A percentile compares a stretch with the other conserved stretches of the same genome.
Conservation (phyloP, 2,888 invertebrate genomes). For the Ochropleura leucogaster region DNA sequence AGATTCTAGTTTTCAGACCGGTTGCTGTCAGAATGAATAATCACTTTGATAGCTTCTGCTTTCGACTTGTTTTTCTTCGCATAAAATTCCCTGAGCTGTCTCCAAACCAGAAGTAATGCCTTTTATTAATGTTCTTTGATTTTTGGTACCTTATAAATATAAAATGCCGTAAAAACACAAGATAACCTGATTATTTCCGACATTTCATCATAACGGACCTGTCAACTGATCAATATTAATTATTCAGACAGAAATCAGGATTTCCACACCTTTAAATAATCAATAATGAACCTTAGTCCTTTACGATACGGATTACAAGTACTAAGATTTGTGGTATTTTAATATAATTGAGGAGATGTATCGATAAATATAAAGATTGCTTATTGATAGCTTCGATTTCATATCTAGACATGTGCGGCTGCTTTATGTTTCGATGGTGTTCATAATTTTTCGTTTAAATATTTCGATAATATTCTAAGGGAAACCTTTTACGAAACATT, state of each 20-base stretch:
- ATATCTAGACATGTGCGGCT: slow-evolving; percentile 54
- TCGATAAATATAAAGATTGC: slow-evolving; percentile 67
- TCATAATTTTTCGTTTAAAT: slow-evolving; percentile 54
- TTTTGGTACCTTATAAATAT: slow-evolving; percentile 11
- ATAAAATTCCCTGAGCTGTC: slow-evolving; percentile 35
- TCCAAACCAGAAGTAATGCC: not conserved
- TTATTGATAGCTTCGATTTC: slow-evolving; percentile 71
- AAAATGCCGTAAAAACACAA: slow-evolving; percentile 18
- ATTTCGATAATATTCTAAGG: slow-evolving; percentile 35
- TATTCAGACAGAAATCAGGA: slow-evolving; percentile 62
- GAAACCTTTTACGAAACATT: not conserved
- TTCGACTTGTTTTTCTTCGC: slow-evolving; percentile 42
- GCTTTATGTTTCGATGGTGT: slow-evolving; percentile 46
- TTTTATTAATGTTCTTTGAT: not conserved
- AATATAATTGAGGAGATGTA: slow-evolving; percentile 55
- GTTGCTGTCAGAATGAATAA: slow-evolving; percentile 37
- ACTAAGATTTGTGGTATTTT: slow-evolving; percentile 17
- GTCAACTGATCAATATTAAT: slow-evolving; percentile 77
- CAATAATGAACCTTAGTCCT: slow-evolving; percentile 12
- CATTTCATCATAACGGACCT: slow-evolving; percentile 70
- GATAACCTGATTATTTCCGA: slow-evolving; percentile 62
- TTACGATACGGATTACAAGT: slow-evolving; percentile 5
- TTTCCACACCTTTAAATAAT: slow-evolving; percentile 26
- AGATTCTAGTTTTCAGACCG: slow-evolving; percentile 37
- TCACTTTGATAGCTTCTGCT: slow-evolving; percentile 36